phyloP scores from a whole-genome alignment of 2,888 invertebrate species.

The Lobophora halterata region DNA sequence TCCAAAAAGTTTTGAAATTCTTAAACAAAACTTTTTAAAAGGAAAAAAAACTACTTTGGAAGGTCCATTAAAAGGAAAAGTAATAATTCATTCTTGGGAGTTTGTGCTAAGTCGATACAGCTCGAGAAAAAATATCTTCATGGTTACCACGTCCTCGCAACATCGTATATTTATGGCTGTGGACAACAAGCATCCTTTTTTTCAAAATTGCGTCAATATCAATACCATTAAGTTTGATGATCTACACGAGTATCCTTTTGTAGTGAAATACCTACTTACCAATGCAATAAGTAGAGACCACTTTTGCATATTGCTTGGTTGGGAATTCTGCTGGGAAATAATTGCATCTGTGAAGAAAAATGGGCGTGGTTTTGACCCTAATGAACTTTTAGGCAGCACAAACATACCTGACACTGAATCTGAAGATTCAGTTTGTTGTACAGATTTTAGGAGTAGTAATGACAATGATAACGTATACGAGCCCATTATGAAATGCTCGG shows the following conservation, averaged over 20 bases:
- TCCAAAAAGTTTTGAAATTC: conserved; percentile 55
- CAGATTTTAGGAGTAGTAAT: conserved; percentile 5
- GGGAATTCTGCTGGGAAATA: conserved; percentile 66
- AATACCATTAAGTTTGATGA: conserved; percentile 57
- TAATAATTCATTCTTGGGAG: conserved; percentile 44
- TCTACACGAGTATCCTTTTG: conserved; percentile 57
- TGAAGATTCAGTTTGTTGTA: conserved; percentile 9
- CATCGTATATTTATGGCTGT: conserved; percentile 65
- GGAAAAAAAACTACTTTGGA: conserved; percentile 57
- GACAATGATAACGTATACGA: conserved; percentile 1
- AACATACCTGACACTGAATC: conserved; percentile 8
- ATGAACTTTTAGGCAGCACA: conserved; percentile 2
- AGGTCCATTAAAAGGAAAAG: conserved; percentile 27
- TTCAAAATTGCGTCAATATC: conserved; percentile 60
- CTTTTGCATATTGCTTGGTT: conserved; percentile 68
- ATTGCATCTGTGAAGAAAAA: conserved; percentile 58
- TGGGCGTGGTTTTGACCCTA: conserved; percentile 17
- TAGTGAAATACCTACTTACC: conserved; percentile 61
- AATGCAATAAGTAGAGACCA: conserved; percentile 57
- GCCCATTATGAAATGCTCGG: background rate
- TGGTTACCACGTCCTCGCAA: conserved; percentile 53
- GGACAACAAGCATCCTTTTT: conserved; percentile 44
- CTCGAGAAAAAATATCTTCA: conserved; percentile 59
- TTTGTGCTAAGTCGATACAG: conserved; percentile 62
- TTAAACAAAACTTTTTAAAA: conserved; percentile 45